Evolutionary conservation across 2,797 vertebrate species (phyloP).

Genomic region (Lagodon rhomboides): DNA sequence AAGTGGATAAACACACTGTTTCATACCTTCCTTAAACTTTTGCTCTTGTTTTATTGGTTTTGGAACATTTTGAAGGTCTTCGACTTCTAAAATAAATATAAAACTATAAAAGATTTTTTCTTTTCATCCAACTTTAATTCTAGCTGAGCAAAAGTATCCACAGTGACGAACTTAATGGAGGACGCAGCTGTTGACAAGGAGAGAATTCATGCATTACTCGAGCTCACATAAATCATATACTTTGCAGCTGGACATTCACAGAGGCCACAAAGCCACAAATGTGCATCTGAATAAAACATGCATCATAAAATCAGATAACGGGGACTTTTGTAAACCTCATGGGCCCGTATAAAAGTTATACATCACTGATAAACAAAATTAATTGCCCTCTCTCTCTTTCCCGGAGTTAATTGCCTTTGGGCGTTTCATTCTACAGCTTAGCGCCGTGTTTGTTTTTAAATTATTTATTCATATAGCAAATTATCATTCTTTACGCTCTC

Average conservation of each 20-base stretch:
- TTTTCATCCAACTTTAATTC: neutral
- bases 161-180: neutral
- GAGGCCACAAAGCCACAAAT: constrained; percentile 45
- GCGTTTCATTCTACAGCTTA: constrained; percentile 51
- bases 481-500: constrained; percentile 51
- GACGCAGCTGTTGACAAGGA: neutral
- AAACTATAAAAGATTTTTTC: too few species aligned
- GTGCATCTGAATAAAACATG: constrained; percentile 59
- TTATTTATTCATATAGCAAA: constrained; percentile 68
- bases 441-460: constrained; percentile 54
- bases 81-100: too few species aligned
- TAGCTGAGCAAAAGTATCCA: neutral
- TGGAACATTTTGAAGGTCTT: too few species aligned
- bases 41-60: too few species aligned
- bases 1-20: neutral
- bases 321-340: constrained; percentile 49
- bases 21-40: neutral
- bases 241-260: constrained; percentile 42
- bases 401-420: constrained; percentile 68
- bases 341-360: constrained; percentile 60
- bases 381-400: constrained; percentile 70
- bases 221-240: constrained; percentile 13
- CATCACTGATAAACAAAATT: constrained; percentile 72
- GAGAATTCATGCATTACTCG: neutral
- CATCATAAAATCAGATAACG: constrained; percentile 55